Evolutionary conservation across 2,113 vertebrate species (phyloP).

Genomic region (Perca fluviatilis): DNA sequence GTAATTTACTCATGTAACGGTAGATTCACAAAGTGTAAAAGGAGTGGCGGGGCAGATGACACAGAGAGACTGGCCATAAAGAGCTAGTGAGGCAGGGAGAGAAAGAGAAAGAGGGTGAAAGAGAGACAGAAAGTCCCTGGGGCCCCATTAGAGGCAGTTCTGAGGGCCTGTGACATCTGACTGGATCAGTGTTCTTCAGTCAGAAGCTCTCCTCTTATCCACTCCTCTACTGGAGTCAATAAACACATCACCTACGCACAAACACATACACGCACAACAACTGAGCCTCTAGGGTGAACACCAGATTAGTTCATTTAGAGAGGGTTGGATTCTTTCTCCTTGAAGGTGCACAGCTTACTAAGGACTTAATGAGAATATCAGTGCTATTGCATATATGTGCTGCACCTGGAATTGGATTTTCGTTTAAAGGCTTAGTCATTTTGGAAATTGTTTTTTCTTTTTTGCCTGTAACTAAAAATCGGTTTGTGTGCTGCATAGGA

Average conservation of each 20-base stretch:
- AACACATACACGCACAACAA: slow-evolving; percentile 69
- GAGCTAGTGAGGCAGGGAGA: slow-evolving; percentile 53
- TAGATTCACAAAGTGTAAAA: slow-evolving; percentile 22
- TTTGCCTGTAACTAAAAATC: slow-evolving; percentile 9
- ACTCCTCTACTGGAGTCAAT: slow-evolving; percentile 82
- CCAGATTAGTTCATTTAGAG: slow-evolving; percentile 81
- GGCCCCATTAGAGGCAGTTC: slow-evolving; percentile 83
- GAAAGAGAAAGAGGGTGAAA: slow-evolving; percentile 67
- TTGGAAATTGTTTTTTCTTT: slow-evolving; percentile 10
- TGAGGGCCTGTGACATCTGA: slow-evolving; percentile 84
- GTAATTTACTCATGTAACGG: slow-evolving; percentile 29
- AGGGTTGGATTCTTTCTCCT: slow-evolving; percentile 71
- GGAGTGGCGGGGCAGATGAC: slow-evolving; percentile 37
- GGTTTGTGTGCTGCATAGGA: background rate
- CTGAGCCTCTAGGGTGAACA: slow-evolving; percentile 76
- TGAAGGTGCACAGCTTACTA: slow-evolving; percentile 69
- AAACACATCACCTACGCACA: slow-evolving; percentile 83
- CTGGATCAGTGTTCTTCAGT: slow-evolving; percentile 84
- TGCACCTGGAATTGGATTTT: slow-evolving; percentile 33
- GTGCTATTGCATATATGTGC: slow-evolving; percentile 46
- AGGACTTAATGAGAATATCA: slow-evolving; percentile 64
- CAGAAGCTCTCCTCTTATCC: slow-evolving; percentile 82
- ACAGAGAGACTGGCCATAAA: slow-evolving; percentile 43
- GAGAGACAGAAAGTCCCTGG: slow-evolving; percentile 73
- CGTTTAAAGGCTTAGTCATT: slow-evolving; percentile 19